phyloP scores from a whole-genome alignment of 2,113 vertebrate genomes.

The Perognathus longimembris region DNA sequence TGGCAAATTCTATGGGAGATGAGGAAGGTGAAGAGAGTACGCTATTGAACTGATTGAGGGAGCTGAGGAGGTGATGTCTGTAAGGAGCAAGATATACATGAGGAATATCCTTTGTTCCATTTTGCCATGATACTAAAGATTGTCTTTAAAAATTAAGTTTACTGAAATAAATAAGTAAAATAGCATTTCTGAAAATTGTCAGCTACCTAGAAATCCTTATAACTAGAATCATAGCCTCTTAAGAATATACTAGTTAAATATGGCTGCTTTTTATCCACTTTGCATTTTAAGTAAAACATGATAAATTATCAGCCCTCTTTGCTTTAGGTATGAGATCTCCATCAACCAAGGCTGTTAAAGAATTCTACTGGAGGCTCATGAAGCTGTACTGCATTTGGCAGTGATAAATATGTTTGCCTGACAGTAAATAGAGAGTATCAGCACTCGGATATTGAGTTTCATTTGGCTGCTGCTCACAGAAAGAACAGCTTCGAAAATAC shows the following conservation, averaged over 20 bases:
- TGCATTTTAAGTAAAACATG: slow-evolving; percentile 57
- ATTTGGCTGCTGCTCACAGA: slow-evolving; percentile 52
- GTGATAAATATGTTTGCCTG: slow-evolving; percentile 62
- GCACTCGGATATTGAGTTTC: slow-evolving; percentile 59
- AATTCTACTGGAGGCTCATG: slow-evolving; percentile 43
- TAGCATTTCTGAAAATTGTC: background rate
- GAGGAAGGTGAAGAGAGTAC: background rate
- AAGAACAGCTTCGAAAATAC: slow-evolving; percentile 57
- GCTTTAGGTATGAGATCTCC: slow-evolving; percentile 33
- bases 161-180: slow-evolving; percentile 32
- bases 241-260: slow-evolving; percentile 34
- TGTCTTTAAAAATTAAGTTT: background rate
- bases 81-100: background rate
- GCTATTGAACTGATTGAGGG: background rate
- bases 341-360: slow-evolving; percentile 41
- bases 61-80: too few species aligned
- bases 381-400: slow-evolving; percentile 63
- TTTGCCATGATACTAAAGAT: slow-evolving; percentile 12
- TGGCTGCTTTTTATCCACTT: background rate
- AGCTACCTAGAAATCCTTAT: background rate
- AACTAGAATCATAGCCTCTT: background rate
- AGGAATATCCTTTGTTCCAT: background rate
- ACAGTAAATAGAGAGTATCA: slow-evolving; percentile 60
- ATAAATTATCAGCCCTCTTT: slow-evolving; percentile 41
- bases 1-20: background rate